These are phyloP conservation scores for Acanthurus lineatus DNA, from an alignment of 2,797 vertebrate species.

Conservation along the genomic window DNA sequence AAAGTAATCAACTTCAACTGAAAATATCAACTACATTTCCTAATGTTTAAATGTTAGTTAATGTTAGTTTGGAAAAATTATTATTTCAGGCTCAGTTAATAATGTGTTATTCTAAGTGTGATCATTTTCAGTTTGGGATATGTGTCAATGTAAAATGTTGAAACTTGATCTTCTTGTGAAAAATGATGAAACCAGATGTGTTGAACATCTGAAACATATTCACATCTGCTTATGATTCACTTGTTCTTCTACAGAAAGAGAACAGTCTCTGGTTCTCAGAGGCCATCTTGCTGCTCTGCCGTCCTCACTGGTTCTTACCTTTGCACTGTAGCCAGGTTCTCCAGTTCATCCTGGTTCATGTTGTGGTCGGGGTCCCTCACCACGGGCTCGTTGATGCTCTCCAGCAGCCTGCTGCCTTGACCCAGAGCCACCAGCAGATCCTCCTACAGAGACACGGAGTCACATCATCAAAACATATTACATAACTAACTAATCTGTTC, in stretches of 20 bases:
- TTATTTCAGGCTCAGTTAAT: background rate
- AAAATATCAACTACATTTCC: too few relatives aligned
- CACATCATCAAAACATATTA: background rate
- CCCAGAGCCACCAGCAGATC: conserved; percentile 89
- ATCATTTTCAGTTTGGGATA: background rate
- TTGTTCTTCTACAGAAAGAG: background rate
- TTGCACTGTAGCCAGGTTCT: conserved; percentile 94
- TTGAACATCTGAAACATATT: background rate
- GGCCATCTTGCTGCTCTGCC: background rate
- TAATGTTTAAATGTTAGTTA: too few relatives aligned
- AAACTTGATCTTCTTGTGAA: background rate
- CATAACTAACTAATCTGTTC: too few relatives aligned
- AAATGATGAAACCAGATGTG: background rate
- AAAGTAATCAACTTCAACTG: too few relatives aligned
- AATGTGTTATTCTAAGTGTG: background rate
- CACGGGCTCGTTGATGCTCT: conserved; percentile 91
- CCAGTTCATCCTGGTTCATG: conserved; percentile 95
- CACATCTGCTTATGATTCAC: background rate
- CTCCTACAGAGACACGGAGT: conserved; percentile 79
- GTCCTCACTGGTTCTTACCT: conserved; percentile 81
- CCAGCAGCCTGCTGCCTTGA: conserved; percentile 89
- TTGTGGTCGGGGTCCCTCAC: conserved; percentile 87
- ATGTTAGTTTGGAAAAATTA: background rate
- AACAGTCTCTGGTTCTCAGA: background rate
- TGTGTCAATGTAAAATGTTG: background rate